Percentiles rank a stretch among this genome's conserved stretches.
Evolutionary conservation across 2,888 invertebrate genomes (phyloP).

Genomic region (Drosophila merina): DNA sequence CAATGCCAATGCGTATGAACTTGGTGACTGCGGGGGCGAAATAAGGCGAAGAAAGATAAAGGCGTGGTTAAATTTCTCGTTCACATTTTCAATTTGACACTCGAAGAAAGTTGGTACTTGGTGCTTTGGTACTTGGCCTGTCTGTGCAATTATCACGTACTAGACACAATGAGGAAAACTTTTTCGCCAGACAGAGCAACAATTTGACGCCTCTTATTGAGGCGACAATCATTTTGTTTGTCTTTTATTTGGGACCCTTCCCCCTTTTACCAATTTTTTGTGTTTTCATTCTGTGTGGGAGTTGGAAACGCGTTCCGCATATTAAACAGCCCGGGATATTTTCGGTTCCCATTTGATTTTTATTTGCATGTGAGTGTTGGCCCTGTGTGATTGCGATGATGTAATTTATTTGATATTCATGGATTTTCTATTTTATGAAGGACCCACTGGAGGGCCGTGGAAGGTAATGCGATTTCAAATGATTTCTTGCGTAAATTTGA

Average conservation of each 20-base stretch:
- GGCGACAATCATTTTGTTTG: slow-evolving; percentile 53
- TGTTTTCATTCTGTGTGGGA: slow-evolving; percentile 17
- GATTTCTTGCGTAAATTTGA: slow-evolving; percentile 27
- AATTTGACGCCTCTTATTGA: slow-evolving; percentile 58
- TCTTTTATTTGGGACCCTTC: slow-evolving; percentile 22
- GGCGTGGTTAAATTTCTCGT: slow-evolving; percentile 42
- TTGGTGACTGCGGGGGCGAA: slow-evolving; percentile 90
- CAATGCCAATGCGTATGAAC: slow-evolving; percentile 98
- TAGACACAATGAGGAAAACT: slow-evolving; percentile 50
- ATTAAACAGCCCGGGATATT: slow-evolving; percentile 49
- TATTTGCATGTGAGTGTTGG: slow-evolving; percentile 25
- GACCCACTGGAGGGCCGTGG: neutral
- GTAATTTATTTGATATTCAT: slow-evolving; percentile 69
- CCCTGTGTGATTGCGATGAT: slow-evolving; percentile 47
- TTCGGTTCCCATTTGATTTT: slow-evolving; percentile 40
- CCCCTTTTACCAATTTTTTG: slow-evolving; percentile 7
- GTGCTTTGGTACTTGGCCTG: slow-evolving; percentile 27
- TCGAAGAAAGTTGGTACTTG: slow-evolving; percentile 24
- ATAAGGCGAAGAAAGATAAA: neutral
- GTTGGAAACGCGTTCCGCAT: slow-evolving; percentile 58
- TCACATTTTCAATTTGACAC: slow-evolving; percentile 24
- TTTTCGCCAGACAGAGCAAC: slow-evolving; percentile 53
- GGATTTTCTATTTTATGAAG: slow-evolving; percentile 39
- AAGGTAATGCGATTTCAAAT: slow-evolving; percentile 40
- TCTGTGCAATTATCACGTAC: slow-evolving; percentile 75